Evolutionary conservation across 2,888 invertebrate species (phyloP).

Genomic region (Epinotia bilunana): DNA sequence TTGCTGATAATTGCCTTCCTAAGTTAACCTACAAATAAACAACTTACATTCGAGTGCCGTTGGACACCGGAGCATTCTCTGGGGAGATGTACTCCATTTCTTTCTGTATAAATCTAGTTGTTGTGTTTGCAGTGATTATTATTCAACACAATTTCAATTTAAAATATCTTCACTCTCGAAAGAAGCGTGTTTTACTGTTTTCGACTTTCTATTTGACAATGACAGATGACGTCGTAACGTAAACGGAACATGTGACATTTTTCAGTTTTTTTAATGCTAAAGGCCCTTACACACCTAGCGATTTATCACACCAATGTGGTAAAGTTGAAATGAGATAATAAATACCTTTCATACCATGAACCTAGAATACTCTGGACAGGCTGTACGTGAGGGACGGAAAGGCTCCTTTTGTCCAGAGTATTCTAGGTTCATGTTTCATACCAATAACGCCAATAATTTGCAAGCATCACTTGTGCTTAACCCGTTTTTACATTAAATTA

Average conservation of each 20-base stretch:
- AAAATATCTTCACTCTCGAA: conserved; percentile 1
- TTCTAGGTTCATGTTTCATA: no score
- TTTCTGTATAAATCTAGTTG: conserved; percentile 49
- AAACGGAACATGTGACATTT: conserved; percentile 14
- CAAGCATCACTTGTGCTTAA: no score
- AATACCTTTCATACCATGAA: no score
- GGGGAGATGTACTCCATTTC: conserved; percentile 77
- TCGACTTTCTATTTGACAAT: neutral
- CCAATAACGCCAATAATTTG: no score
- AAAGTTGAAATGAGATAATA: neutral
- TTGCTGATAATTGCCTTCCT: neutral
- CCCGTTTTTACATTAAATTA: no score
- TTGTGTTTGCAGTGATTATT: neutral
- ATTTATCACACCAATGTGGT: neutral
- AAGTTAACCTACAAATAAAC: conserved; percentile 54
- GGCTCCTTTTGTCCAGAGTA: no score
- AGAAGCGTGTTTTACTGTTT: conserved; percentile 1
- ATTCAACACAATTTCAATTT: neutral
- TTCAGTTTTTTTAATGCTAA: neutral
- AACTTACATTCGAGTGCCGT: conserved; percentile 74
- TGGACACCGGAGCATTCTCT: conserved; percentile 60
- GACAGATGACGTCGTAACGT: neutral
- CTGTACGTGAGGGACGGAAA: no score
- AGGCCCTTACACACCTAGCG: neutral
- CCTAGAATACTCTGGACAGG: no score